Conservation (phyloP, 2,113 vertebrate species). For the Martes martes region DNA sequence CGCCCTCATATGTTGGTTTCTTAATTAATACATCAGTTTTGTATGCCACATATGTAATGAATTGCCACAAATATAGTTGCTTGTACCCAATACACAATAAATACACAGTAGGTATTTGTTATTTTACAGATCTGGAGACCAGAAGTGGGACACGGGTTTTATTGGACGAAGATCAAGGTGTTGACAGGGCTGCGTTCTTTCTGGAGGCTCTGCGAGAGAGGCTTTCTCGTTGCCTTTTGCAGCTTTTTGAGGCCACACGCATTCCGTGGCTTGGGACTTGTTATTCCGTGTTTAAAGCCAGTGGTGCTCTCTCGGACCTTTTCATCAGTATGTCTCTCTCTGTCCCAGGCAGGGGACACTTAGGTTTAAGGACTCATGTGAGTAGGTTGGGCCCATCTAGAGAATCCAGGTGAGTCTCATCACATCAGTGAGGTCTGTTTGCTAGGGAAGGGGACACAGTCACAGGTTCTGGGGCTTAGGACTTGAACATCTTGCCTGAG, state of each 20-base stretch:
- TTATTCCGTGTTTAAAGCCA: not conserved
- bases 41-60: not conserved
- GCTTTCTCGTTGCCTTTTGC: not conserved
- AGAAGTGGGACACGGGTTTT: not conserved
- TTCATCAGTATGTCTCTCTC: not conserved
- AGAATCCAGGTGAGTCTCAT: not conserved
- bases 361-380: not conserved
- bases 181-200: not conserved
- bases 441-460: not conserved
- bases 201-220: not conserved
- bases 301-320: not conserved
- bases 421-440: not conserved
- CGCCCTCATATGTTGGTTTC: not conserved
- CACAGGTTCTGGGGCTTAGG: not conserved
- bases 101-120: not conserved
- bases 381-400: not conserved
- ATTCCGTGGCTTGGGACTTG: not conserved
- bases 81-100: not conserved
- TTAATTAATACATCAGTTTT: not conserved
- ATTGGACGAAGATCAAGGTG: not conserved
- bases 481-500: not conserved
- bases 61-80: not conserved
- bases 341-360: not conserved
- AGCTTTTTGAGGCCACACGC: not conserved
- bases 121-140: not conserved